Conservation (phyloP, 1,140 invertebrate species). For the Aphidius ervi region DNA sequence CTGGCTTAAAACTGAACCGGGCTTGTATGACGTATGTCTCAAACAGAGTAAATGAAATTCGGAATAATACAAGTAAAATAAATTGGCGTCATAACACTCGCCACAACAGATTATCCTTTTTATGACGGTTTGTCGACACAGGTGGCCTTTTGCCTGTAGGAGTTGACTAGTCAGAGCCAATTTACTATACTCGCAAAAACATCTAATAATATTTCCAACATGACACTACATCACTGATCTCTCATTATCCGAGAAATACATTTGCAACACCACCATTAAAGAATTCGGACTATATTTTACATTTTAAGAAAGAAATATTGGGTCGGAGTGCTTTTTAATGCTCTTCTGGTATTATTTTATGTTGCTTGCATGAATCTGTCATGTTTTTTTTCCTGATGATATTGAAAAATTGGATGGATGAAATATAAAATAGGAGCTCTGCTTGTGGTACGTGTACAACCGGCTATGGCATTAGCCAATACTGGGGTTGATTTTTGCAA, state of each 20-base stretch:
- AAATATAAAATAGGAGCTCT: slow-evolving; percentile 37
- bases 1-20: slow-evolving; percentile 27
- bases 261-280: slow-evolving; percentile 34
- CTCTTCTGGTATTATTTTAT: slow-evolving; percentile 24
- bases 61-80: slow-evolving; percentile 20
- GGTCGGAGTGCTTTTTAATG: slow-evolving; percentile 31
- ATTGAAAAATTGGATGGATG: too few relatives aligned
- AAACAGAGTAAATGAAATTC: slow-evolving; percentile 42
- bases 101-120: slow-evolving; percentile 34
- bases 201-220: slow-evolving; percentile 42
- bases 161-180: slow-evolving; percentile 29
- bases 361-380: too few relatives aligned
- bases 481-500: slow-evolving; percentile 37
- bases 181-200: slow-evolving; percentile 39
- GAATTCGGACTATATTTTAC: slow-evolving; percentile 33
- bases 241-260: slow-evolving; percentile 40
- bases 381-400: too few relatives aligned
- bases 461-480: slow-evolving; percentile 28
- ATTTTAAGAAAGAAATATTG: slow-evolving; percentile 31
- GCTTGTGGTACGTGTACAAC: slow-evolving; percentile 26
- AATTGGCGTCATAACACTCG: slow-evolving; percentile 37
- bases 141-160: slow-evolving; percentile 11
- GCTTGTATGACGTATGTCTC: slow-evolving; percentile 42
- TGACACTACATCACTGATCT: slow-evolving; percentile 36
- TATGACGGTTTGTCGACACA: slow-evolving; percentile 23